phyloP scores from a whole-genome alignment of 2,113 vertebrate genomes.

The Oncorhynchus kisutch region DNA sequence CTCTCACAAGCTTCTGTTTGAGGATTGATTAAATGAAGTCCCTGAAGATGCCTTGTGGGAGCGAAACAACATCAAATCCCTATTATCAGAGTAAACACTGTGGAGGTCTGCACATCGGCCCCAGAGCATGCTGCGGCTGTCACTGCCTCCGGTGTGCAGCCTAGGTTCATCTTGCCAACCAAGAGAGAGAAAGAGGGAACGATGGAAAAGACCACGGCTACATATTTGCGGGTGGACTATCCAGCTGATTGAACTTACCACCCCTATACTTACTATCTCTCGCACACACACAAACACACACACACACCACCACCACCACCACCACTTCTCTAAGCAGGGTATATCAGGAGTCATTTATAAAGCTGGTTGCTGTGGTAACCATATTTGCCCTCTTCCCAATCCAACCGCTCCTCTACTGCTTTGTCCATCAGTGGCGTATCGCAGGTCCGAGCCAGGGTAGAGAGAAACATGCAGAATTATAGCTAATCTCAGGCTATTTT shows the following conservation, averaged over 20 bases:
- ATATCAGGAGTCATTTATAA: constrained; percentile 10
- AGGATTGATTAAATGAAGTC: constrained; percentile 56
- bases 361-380: constrained; percentile 7
- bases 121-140: background rate
- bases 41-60: constrained; percentile 27
- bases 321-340: background rate
- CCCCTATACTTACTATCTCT: constrained; percentile 4
- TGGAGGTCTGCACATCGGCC: background rate
- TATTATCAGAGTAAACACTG: constrained; percentile 57
- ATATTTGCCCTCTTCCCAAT: background rate
- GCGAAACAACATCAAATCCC: constrained; percentile 45
- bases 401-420: background rate
- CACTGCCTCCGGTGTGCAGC: background rate
- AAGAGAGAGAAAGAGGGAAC: background rate
- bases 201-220: background rate
- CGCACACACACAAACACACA: background rate
- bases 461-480: too few species aligned
- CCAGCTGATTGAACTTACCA: constrained; percentile 30
- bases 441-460: too few species aligned
- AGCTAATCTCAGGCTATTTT: too few species aligned
- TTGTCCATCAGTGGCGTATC: background rate
- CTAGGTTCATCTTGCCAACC: background rate
- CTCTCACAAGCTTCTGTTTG: constrained; percentile 30
- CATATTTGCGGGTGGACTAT: background rate
- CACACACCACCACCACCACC: background rate